Base-by-base conservation (phyloP, 2,113 vertebrate genomes). In the Piaya cayana region DNA sequence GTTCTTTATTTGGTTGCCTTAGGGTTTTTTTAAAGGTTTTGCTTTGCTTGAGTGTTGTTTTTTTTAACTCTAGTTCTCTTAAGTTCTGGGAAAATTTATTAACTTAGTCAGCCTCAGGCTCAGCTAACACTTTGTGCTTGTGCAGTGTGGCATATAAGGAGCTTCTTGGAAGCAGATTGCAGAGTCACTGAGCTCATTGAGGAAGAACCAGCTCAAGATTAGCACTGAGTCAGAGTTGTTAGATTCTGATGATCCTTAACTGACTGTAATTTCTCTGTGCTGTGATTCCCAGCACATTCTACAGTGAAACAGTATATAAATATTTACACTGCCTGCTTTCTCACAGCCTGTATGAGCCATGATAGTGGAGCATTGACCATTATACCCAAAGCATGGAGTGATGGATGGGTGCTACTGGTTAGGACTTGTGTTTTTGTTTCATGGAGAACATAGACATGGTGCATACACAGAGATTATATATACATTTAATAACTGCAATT, bases 401-500 rank as follows among this genome's bases (percentile, higher is more conserved):
- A 21, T 43, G 63, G 13, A 9, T 64, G 15, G 7, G 13, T 62
- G 9, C 52, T 47, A 12, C 68, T 64, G 15, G 32, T 62, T 67
- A 63, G 49, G n/a, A 25, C 11, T 56, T 10, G 3, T 68, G 39
- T 56, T 72, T 43, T 50, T n/a, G 21, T 76, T 91, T 69, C 2
- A 4, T 3, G 5, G n/a, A 49, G 10, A 39, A 8, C 7, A 1
- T 81, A 43, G 29, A 12, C 9, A 1, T n/a, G 12, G 11, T 69
- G 18, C 4, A 1, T 42, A 12, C 9, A 15, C 43, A 36, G 32
- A 80, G 47, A 65, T 15, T 55, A 3, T 65, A 18, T 59, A 3
- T 65, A 18, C 3, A 0, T 58, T 62, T 81, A 81, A 43, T 55
- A 94, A 32, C 29, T 83, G 22, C 27, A 20, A 15, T 37, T 92